Evolutionary conservation across 2,797 vertebrate genomes (phyloP), one percentile per base, ranked within the genome.

Genomic region (Simalia tracyae): DNA sequence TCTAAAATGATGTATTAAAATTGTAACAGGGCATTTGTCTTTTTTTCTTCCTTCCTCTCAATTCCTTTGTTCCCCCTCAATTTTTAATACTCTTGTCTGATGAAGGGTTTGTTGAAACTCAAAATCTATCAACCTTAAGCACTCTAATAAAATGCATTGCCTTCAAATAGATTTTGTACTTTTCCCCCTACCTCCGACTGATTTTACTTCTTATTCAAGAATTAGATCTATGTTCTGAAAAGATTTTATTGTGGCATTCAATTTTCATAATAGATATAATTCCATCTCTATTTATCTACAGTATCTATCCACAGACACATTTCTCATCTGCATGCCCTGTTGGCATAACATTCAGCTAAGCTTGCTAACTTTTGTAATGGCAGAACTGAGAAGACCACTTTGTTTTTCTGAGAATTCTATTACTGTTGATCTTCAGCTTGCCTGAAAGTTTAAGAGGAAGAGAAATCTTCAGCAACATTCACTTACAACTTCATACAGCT

Each of bases 191-290:
- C 36, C 46, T 81, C 19, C 46, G 19, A 46, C 42, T 81, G 36
- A 46, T 81, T 24, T 81, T 81, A 46, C 46, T 81, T 81, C 42
- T 81, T 81, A 24, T 46, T 81, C 36, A 81, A 50, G 15, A 61
- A 60, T 54, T 61, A 46, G 26, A 17, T n/a, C 42, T 64, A 1
- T 56, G 63, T 93, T 92, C 93, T 93, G 68, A 8, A 89, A 68
- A 91, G 90, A 68, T 76, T 92, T 88, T 91, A 93, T 90, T 84
- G 92, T 46, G 36, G 87, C 60, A 66, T 28, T 92, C 86, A 91
- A 19, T 90, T 94, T 93, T 90, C 92, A 89, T 42, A 92, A 92
- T 57, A 1, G 91, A 60, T 86, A 88, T 90, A 94, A 92, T 59
- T 94, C 61, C 56, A 24, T 89, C 91, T 94, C 90, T 60, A 90